These are phyloP conservation scores for Acholoe squamosa DNA, from an alignment of 2,888 invertebrate genomes.

Conservation along the genomic window DNA sequence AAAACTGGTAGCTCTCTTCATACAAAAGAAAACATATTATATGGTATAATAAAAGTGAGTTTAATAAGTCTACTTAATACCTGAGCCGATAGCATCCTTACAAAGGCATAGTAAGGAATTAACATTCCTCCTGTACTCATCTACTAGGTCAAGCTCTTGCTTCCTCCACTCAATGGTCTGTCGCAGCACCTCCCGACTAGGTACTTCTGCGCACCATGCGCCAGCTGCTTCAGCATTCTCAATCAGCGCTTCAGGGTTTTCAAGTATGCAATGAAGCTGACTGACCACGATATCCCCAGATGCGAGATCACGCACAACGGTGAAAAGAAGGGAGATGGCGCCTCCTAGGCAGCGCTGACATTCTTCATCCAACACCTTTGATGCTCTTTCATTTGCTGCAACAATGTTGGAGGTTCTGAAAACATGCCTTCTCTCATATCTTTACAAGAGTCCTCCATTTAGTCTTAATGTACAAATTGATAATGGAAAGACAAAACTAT, in stretches of 20 bases:
- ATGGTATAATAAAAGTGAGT: too few relatives aligned
- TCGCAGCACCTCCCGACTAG: neutral
- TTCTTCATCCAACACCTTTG: neutral
- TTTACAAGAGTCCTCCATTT: too few relatives aligned
- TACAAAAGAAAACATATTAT: too few relatives aligned
- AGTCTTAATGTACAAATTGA: too few relatives aligned
- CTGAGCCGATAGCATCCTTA: neutral
- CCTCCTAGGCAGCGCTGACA: neutral
- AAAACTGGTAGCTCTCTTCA: too few relatives aligned
- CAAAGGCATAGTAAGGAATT: neutral
- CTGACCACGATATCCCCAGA: neutral
- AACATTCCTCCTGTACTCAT: neutral
- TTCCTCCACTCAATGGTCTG: neutral
- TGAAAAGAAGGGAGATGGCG: neutral
- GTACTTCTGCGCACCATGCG: neutral
- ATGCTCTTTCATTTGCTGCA: too few relatives aligned
- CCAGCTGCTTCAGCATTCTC: neutral
- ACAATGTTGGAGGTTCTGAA: too few relatives aligned
- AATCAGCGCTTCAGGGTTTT: neutral
- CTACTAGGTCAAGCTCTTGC: neutral
- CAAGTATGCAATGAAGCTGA: neutral
- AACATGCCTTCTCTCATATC: too few relatives aligned
- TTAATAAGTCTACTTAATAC: too few relatives aligned
- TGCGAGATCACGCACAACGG: neutral
- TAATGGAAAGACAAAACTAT: too few relatives aligned